phyloP scores from a whole-genome alignment of 2,888 invertebrate genomes.

The Chorisops tibialis region DNA sequence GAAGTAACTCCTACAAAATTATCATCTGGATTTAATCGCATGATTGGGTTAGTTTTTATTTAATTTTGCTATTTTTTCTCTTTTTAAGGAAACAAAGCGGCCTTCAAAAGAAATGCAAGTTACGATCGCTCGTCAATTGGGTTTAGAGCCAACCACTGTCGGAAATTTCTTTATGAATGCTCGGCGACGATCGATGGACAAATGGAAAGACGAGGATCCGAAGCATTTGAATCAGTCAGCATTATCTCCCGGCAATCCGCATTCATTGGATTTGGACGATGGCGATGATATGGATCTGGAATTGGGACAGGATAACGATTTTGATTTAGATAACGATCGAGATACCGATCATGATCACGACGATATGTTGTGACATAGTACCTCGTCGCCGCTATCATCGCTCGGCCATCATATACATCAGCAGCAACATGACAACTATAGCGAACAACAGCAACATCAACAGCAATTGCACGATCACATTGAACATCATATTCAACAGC shows the following conservation, averaged over 20 bases:
- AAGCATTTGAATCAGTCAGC: constrained; percentile 38
- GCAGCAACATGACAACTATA: background rate
- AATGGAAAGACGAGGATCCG: constrained; percentile 90
- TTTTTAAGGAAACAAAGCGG: constrained; percentile 88
- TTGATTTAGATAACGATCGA: constrained; percentile 43
- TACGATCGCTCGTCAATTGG: constrained; percentile 95
- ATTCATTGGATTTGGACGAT: constrained; percentile 46
- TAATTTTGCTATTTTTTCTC: too few relatives aligned
- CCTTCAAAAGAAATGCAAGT: constrained; percentile 99
- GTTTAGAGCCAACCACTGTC: constrained; percentile 95
- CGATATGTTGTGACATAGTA: constrained; percentile 41
- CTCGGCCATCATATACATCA: constrained; percentile 26
- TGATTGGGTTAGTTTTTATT: too few relatives aligned
- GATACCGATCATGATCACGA: constrained; percentile 37
- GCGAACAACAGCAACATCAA: constrained; percentile 30
- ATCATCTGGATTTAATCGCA: too few relatives aligned
- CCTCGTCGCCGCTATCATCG: constrained; percentile 15
- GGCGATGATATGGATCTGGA: constrained; percentile 46
- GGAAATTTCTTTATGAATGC: constrained; percentile 99
- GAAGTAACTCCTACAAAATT: too few relatives aligned
- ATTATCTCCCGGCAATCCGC: constrained; percentile 42
- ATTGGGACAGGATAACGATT: constrained; percentile 45
- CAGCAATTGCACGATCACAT: constrained; percentile 25
- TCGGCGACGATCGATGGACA: constrained; percentile 94
- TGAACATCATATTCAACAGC: constrained; percentile 20